These are phyloP conservation scores for Rhopalosiphum padi DNA, from an alignment of 1,140 invertebrate species.

Conservation along the genomic window DNA sequence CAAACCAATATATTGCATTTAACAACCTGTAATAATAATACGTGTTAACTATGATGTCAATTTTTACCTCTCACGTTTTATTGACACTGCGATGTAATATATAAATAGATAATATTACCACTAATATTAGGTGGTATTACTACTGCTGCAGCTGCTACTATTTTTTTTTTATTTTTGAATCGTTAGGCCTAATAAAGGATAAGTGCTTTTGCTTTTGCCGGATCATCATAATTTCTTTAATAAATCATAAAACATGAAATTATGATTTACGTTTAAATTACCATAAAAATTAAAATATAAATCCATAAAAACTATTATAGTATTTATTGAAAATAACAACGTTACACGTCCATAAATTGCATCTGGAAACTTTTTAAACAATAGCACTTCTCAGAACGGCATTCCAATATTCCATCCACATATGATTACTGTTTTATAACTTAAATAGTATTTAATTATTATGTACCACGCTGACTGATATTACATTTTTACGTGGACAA, in stretches of 20 bases:
- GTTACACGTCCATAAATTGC: not conserved
- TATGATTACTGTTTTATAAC: not conserved
- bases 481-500: not conserved
- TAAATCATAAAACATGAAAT: not conserved
- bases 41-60: not conserved
- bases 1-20: not conserved
- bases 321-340: not conserved
- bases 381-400: not conserved
- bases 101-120: not conserved
- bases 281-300: not conserved
- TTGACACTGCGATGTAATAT: not conserved
- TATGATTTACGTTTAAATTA: not conserved
- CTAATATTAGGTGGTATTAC: not conserved
- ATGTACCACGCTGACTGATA: not conserved
- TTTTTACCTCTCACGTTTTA: not conserved
- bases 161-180: not conserved
- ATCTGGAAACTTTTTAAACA: not conserved
- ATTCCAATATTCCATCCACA: not conserved
- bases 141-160: not conserved
- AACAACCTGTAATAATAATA: not conserved
- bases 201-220: not conserved
- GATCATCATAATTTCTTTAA: not conserved
- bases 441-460: conserved; percentile 1
- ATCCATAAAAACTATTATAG: not conserved
- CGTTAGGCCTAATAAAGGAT: too few relatives aligned